Evolutionary conservation across 2,888 invertebrate genomes (phyloP), one percentile per base, ranked within the genome.

Genomic region (Eurytoma californica): DNA sequence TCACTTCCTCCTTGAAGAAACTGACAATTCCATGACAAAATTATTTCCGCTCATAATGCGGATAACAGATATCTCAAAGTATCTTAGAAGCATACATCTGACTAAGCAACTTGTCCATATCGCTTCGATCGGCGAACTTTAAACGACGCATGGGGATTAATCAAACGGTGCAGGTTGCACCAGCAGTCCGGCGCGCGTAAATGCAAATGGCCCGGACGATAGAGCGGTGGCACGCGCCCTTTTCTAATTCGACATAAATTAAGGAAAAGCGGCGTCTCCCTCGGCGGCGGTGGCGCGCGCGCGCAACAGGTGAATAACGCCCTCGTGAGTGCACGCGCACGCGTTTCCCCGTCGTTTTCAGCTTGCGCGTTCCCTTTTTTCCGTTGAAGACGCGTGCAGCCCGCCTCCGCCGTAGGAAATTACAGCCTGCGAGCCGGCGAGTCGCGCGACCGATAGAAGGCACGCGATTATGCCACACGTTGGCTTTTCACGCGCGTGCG

Each of bases 221-320:
- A 24, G n/a, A 28, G 12, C 20, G 30, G 18, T 13, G 28, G 16
- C 61, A 53, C 53, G 61, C 13, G 18, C 61, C 58, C 39, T 55
- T n/a, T 28, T n/a, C 51, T 68, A 68, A 75, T 75, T 75, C 61
- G 67, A 75, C 67, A 67, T 75, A 75, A 68, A 68, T 67, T 68
- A 68, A 53, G 63, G 73, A 69, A 74, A 74, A 78, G 61, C 65
- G 57, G 14, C 39, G 39, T 7, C 39, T 39, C 39, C 39, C 39
- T 18, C 53, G 20, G 13, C 30, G 39, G 39, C 20, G 28, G 2
- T 18, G 24, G 24, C 55, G 20, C 24, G 2, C 13, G 39, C 51
- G 68, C n/a, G 70, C 79, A 79, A 79, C 79, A 79, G 79, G 79
- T 79, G 79, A 77, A 57, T 77, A 30, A 47, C 68, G 53, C 53